Base-by-base conservation (phyloP, 1,140 invertebrate species). In the Homarus americanus region DNA sequence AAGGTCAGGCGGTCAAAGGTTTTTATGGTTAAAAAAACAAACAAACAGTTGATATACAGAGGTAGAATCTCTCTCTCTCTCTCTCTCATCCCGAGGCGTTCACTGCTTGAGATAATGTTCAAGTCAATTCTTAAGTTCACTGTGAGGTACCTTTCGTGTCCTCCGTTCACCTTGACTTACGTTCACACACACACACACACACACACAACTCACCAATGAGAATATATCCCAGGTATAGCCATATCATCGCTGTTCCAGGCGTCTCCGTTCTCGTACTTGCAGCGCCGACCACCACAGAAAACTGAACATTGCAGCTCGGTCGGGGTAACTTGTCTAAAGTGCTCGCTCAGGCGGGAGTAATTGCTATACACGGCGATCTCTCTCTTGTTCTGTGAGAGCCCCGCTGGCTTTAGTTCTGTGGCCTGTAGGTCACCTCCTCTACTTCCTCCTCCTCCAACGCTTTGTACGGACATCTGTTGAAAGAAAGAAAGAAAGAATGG, bases 201-300 rank as follows among this genome's bases (percentile, higher is more conserved):
- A n/a, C n/a, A n/a, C n/a, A n/a, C n/a, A n/a, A n/a, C n/a, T 95
- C 95, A 98, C 97, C 97, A 98, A 93, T 97, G 96, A 24, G 97
- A 98, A 94, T 96, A 98, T 17, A 98, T 94, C 83, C 97, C 97
- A 89, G 96, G 95, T 90, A 98, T 96, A 0, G 96, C 97, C 94
- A 96, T 96, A 92, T 96, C 95, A 34, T 96, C 95, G 0, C 95
- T 94, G 10, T 94, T 95, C 96, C 96, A 97, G 49, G 95, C 94
- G 84, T 96, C 95, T 0, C 96, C 95, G 90, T 95, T 96, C 94
- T 98, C 97, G 94, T 97, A 98, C 93, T 97, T 97, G 94, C 97
- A 98, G 92, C 96, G 95, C 72, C 96, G 95, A 0, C 97, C 97
- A 0, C 97, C 97, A 94, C 97, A 97, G 94, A 97, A 97, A 87